Conservation (phyloP, 2,888 invertebrate genomes). For the Apotomis turbidana region DNA sequence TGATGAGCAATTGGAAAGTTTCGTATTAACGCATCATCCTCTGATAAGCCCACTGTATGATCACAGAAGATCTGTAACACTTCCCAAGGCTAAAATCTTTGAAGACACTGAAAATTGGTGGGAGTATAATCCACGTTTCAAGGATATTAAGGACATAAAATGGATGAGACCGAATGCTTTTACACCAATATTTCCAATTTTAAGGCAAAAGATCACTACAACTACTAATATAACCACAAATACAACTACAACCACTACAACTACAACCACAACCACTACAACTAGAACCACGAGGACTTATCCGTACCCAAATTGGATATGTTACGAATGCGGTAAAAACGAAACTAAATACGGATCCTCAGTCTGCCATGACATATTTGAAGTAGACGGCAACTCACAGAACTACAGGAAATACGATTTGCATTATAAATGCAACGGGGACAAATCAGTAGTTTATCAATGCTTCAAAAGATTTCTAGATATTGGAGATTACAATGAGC, state of each 20-base stretch:
- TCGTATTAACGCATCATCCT: no score
- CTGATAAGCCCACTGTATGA: no score
- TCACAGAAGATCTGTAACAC: no score
- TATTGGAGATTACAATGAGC: slow-evolving; percentile 55
- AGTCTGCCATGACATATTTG: slow-evolving; percentile 48
- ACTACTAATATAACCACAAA: neutral
- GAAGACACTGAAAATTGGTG: no score
- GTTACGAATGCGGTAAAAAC: slow-evolving; percentile 55
- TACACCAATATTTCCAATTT: no score
- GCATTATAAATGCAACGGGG: slow-evolving; percentile 40
- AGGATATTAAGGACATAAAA: no score
- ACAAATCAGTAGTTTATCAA: slow-evolving; percentile 43
- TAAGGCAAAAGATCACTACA: neutral
- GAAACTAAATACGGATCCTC: slow-evolving; percentile 40
- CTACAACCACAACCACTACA: neutral
- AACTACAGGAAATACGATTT: no score
- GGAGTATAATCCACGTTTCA: no score
- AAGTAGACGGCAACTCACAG: slow-evolving; percentile 1
- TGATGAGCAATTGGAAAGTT: no score
- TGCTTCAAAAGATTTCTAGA: slow-evolving; percentile 59
- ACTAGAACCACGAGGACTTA: neutral
- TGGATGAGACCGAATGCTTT: no score
- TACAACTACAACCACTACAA: neutral
- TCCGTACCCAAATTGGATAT: slow-evolving; percentile 35
- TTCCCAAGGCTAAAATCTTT: no score